phyloP scores from a whole-genome alignment of 1,140 invertebrate species.

The Diorhabda carinulata region DNA sequence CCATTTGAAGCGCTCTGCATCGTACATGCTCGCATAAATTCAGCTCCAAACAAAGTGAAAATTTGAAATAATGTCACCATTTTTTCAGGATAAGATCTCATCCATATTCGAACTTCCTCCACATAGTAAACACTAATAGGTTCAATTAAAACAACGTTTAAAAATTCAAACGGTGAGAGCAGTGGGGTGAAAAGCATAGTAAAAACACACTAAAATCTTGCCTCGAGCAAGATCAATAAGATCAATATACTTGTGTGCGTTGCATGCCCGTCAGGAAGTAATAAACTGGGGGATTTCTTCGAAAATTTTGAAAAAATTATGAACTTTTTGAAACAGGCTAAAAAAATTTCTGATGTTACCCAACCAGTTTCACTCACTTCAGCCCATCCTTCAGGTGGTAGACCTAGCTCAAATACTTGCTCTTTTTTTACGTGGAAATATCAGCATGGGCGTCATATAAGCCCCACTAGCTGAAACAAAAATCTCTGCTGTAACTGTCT shows the following conservation, averaged over 20 bases:
- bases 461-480: background rate
- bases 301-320: background rate
- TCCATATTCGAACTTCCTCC: background rate
- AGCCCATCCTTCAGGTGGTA: slow-evolving; percentile 1
- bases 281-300: background rate
- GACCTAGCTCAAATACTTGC: background rate
- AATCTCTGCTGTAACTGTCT: background rate
- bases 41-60: background rate
- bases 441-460: background rate
- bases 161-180: no score
- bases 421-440: background rate
- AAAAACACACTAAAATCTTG: no score
- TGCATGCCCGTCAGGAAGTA: no score
- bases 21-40: background rate
- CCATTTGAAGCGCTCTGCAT: background rate
- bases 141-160: no score
- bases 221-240: no score
- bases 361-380: slow-evolving; percentile 1
- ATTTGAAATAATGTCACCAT: background rate
- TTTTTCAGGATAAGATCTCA: background rate
- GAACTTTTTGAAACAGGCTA: background rate
- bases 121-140: background rate
- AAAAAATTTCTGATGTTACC: background rate
- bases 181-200: no score
- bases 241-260: no score